phyloP scores from a whole-genome alignment of 2,113 vertebrate species.

The Ceyx cyanopectus region DNA sequence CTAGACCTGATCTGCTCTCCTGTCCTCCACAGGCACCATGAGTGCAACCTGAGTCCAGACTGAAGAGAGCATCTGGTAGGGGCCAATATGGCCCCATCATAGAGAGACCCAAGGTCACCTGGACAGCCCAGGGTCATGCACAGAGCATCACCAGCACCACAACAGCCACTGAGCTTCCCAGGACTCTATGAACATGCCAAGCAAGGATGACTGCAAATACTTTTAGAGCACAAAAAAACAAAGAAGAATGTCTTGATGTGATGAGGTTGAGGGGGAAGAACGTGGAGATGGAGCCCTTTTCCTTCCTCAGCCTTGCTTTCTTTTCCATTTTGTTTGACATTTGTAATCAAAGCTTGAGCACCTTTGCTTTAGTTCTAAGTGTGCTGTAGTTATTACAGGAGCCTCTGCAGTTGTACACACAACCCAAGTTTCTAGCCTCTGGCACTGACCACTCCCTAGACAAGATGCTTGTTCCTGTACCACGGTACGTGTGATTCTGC shows the following conservation, averaged over 20 bases:
- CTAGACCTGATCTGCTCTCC: neutral
- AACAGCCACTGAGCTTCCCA: conserved; percentile 45
- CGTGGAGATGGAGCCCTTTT: neutral
- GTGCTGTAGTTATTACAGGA: conserved; percentile 62
- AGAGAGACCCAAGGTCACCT: neutral
- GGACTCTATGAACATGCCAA: conserved; percentile 60
- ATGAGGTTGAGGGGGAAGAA: neutral
- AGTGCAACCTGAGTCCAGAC: neutral
- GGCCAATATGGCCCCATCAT: rapidly evolving
- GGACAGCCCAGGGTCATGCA: neutral
- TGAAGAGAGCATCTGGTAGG: neutral
- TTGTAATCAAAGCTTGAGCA: conserved; percentile 63
- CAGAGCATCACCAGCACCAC: neutral
- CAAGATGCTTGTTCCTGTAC: conserved; percentile 56
- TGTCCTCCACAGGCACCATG: neutral
- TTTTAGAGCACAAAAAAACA: conserved; percentile 70
- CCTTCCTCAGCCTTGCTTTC: conserved; percentile 51
- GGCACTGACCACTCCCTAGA: conserved; percentile 62
- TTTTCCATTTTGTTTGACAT: conserved; percentile 68
- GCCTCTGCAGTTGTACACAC: conserved; percentile 40
- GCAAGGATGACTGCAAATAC: conserved; percentile 35
- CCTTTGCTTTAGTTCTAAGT: conserved; percentile 72
- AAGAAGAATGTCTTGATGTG: conserved; percentile 40
- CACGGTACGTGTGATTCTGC: conserved; percentile 54
- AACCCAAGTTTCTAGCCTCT: conserved; percentile 56